Percentiles rank a stretch among this genome's conserved stretches.
Evolutionary conservation across 1,140 invertebrate species (phyloP).

Genomic region (Apis florea): DNA sequence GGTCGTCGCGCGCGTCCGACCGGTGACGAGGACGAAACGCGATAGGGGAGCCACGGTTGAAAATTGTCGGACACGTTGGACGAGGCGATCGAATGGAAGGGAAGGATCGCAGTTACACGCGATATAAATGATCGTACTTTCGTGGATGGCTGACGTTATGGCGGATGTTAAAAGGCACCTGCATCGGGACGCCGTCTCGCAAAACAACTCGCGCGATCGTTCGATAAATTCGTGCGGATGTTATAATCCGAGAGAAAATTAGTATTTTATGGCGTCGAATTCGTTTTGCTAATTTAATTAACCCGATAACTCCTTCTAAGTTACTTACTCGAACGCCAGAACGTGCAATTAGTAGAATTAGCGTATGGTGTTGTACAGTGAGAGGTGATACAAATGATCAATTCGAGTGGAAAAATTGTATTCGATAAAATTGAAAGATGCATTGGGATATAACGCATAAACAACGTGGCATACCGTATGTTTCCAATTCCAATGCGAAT

Average conservation of each 20-base stretch:
- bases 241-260: neutral
- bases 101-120: conserved; percentile 23
- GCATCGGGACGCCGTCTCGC: conserved; percentile 20
- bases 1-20: conserved; percentile 39
- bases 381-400: too few relatives aligned
- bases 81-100: neutral
- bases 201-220: neutral
- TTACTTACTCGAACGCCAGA: too few relatives aligned
- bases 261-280: too few relatives aligned
- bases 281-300: too few relatives aligned
- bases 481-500: too few relatives aligned
- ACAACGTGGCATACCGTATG: too few relatives aligned
- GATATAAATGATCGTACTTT: conserved; percentile 27
- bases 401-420: too few relatives aligned
- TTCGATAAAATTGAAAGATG: too few relatives aligned
- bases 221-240: neutral
- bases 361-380: too few relatives aligned
- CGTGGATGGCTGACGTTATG: conserved; percentile 18
- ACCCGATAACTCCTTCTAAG: neutral
- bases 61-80: conserved; percentile 22
- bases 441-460: too few relatives aligned
- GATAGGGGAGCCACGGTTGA: conserved; percentile 24
- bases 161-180: neutral
- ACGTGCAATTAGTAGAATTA: too few relatives aligned
- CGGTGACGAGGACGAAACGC: conserved; percentile 7